Conservation (phyloP, 2,797 vertebrate species). For the Eupleurogrammus muticus region DNA sequence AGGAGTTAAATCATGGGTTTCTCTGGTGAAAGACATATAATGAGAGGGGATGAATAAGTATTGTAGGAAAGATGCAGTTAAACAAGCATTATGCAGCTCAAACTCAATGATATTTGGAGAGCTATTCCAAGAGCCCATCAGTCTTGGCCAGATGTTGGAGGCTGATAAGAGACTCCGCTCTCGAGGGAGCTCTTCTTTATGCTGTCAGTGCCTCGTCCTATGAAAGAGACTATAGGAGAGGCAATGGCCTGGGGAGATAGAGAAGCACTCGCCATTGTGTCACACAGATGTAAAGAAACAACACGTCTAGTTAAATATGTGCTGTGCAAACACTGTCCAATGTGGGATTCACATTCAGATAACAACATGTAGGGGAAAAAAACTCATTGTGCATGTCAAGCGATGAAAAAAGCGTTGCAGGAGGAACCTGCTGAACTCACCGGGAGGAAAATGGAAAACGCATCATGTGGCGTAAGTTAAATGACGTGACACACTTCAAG, state of each 20-base stretch:
- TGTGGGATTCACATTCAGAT: conserved; percentile 48
- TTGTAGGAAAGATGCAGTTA: conserved; percentile 76
- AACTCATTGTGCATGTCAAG: conserved; percentile 36
- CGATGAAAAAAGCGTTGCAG: conserved; percentile 35
- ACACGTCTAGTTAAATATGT: conserved; percentile 51
- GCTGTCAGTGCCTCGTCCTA: conserved; percentile 71
- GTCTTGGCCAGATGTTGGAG: conserved; percentile 81
- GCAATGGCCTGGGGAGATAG: conserved; percentile 65
- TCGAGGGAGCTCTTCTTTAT: conserved; percentile 77
- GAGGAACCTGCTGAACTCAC: conserved; percentile 24
- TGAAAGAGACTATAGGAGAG: conserved; percentile 64
- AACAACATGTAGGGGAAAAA: conserved; percentile 4
- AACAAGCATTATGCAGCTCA: conserved; percentile 77
- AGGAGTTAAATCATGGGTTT: conserved; percentile 66
- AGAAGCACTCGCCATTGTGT: conserved; percentile 63
- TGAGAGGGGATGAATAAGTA: conserved; percentile 73
- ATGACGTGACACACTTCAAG: conserved; percentile 62
- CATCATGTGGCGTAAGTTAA: conserved; percentile 50
- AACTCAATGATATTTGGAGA: conserved; percentile 78
- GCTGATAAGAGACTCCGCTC: conserved; percentile 76
- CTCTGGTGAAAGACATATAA: conserved; percentile 68
- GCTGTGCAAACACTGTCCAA: conserved; percentile 38
- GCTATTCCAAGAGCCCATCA: conserved; percentile 78
- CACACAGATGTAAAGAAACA: conserved; percentile 62
- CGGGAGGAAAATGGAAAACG: conserved; percentile 53